Conservation (phyloP, 2,797 vertebrate species). For the Sebastes jordani region DNA sequence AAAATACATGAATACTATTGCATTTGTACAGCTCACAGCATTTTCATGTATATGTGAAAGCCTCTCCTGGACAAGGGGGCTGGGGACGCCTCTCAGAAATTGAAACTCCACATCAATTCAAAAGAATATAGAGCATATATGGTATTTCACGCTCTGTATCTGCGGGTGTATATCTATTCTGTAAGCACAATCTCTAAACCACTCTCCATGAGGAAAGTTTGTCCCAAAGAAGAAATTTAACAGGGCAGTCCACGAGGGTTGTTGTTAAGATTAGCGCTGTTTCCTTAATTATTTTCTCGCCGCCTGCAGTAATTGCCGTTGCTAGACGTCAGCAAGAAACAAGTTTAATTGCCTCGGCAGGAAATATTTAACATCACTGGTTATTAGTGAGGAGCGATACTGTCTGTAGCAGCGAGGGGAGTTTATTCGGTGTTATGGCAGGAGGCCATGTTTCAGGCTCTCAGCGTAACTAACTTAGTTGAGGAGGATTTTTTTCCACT, state of each 20-base stretch:
- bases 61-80: too few relatives aligned
- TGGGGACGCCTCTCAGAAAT: too few relatives aligned
- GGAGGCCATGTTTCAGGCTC: not conserved
- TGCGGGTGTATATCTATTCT: not conserved
- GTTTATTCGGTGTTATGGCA: not conserved
- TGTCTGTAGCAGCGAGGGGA: not conserved
- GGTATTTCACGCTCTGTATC: not conserved
- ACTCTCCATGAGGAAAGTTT: not conserved
- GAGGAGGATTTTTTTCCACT: not conserved
- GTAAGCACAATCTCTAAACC: not conserved
- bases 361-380: slow-evolving; percentile 56
- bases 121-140: too few relatives aligned
- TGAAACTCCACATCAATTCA: too few relatives aligned
- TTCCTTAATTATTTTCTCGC: slow-evolving; percentile 43
- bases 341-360: slow-evolving; percentile 49
- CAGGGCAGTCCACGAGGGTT: not conserved
- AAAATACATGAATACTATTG: too few relatives aligned
- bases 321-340: slow-evolving; percentile 49
- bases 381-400: slow-evolving; percentile 35
- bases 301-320: slow-evolving; percentile 53
- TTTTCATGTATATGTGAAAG: too few relatives aligned
- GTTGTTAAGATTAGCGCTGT: slow-evolving; percentile 19
- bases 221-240: slow-evolving; percentile 10
- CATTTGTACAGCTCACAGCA: too few relatives aligned
- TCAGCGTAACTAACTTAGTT: not conserved